A percentile compares a stretch with the other conserved stretches of the same genome.
phyloP scores from a whole-genome alignment of 2,113 vertebrate species.

The Marmota monax region DNA sequence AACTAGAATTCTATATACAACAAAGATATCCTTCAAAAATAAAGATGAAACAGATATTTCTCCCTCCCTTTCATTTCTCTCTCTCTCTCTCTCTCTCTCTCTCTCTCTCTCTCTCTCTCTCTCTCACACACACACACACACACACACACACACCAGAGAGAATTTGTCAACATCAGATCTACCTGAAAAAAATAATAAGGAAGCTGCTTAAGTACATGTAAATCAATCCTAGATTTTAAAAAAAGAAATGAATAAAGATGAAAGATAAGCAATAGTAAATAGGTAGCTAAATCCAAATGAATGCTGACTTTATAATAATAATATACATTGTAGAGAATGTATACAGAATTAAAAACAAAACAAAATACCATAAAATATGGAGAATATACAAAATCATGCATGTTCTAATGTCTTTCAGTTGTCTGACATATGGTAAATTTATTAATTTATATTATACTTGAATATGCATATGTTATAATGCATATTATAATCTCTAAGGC shows the following conservation, averaged over 20 bases:
- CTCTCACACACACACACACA: neutral
- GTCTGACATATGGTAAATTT: neutral
- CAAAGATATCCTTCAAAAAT: neutral
- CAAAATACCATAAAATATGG: neutral
- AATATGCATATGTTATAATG: neutral
- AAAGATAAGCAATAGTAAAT: neutral
- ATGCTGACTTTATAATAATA: neutral
- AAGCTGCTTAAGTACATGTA: neutral
- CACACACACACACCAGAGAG: neutral
- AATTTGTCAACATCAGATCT: neutral
- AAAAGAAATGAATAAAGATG: neutral
- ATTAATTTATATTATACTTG: neutral
- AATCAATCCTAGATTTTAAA: neutral
- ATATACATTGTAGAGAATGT: neutral
- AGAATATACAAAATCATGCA: neutral
- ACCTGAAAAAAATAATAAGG: neutral
- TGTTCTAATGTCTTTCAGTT: neutral
- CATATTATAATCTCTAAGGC: neutral
- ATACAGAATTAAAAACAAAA: constrained; percentile 35
- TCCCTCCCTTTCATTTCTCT: neutral
- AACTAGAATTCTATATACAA: neutral
- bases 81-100: neutral
- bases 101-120: neutral
- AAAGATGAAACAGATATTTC: neutral
- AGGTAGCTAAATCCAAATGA: neutral